These are phyloP conservation scores for Aptenodytes patagonicus DNA, from an alignment of 2,113 vertebrate genomes.

Conservation along the genomic window DNA sequence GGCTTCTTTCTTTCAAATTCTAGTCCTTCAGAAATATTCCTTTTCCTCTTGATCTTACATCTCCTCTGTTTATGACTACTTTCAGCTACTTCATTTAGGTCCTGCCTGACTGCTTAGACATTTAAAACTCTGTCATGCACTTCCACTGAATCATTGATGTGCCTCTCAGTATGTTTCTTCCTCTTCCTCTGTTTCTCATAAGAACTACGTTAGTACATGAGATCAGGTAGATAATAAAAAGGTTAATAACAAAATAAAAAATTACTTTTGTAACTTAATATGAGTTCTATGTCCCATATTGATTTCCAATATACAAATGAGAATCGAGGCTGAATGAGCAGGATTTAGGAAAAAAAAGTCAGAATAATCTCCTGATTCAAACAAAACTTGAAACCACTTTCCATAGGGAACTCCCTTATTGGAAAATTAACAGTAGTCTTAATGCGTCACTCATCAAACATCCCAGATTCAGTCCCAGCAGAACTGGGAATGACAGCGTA, in stretches of 20 bases:
- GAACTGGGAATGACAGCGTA: neutral
- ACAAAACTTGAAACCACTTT: neutral
- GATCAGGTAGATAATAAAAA: neutral
- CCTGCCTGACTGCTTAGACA: neutral
- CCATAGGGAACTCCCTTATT: neutral
- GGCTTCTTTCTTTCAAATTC: neutral
- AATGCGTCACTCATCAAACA: neutral
- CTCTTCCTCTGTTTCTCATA: neutral
- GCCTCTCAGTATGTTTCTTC: neutral
- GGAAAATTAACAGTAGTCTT: neutral
- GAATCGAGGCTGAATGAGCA: neutral
- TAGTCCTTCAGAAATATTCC: neutral
- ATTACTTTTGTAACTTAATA: neutral
- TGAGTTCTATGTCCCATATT: neutral
- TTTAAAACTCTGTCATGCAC: neutral
- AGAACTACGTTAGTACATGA: neutral
- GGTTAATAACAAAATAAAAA: neutral
- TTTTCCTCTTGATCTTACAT: neutral
- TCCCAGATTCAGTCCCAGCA: neutral
- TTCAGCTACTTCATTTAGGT: neutral
- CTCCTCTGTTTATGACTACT: neutral
- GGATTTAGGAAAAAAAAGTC: too few species aligned
- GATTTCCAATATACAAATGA: neutral
- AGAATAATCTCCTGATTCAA: neutral
- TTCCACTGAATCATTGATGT: neutral